These are phyloP conservation scores for Pitta sordida DNA, from an alignment of 2,113 vertebrate genomes.

Conservation along the genomic window DNA sequence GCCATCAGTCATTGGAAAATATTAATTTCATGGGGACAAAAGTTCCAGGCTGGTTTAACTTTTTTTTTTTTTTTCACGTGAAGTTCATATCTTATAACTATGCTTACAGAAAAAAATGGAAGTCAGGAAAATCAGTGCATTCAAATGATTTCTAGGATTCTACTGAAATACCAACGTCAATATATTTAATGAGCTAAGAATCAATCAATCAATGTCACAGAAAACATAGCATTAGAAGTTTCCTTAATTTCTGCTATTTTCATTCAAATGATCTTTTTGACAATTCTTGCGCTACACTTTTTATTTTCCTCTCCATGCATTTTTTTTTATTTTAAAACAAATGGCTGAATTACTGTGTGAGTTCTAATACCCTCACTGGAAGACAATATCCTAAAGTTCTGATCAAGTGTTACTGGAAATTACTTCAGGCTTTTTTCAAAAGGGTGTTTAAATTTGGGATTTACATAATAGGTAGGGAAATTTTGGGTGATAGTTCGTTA, in stretches of 20 bases:
- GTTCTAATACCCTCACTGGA: not conserved
- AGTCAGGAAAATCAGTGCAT: rapidly evolving
- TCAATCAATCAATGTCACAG: not conserved
- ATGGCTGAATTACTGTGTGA: not conserved
- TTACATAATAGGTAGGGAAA: rapidly evolving
- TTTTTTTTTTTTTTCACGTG: slow-evolving; percentile 73
- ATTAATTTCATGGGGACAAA: slow-evolving; percentile 48
- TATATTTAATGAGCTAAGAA: not conserved
- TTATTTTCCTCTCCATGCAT: not conserved
- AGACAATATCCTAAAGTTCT: not conserved
- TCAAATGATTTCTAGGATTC: not conserved
- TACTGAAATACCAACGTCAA: not conserved
- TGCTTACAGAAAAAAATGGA: slow-evolving; percentile 33
- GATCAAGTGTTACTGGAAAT: not conserved
- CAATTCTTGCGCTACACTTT: not conserved
- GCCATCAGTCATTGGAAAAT: slow-evolving; percentile 80
- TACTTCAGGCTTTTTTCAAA: not conserved
- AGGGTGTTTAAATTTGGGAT: not conserved
- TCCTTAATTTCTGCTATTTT: not conserved
- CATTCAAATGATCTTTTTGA: not conserved
- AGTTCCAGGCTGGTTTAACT: slow-evolving; percentile 21
- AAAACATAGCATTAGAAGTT: not conserved
- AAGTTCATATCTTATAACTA: slow-evolving; percentile 82
- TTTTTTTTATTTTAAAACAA: not conserved
- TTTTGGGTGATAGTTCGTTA: not conserved